Evolutionary conservation across 2,113 vertebrate genomes (phyloP).

Genomic region (Tauraco erythrolophus): DNA sequence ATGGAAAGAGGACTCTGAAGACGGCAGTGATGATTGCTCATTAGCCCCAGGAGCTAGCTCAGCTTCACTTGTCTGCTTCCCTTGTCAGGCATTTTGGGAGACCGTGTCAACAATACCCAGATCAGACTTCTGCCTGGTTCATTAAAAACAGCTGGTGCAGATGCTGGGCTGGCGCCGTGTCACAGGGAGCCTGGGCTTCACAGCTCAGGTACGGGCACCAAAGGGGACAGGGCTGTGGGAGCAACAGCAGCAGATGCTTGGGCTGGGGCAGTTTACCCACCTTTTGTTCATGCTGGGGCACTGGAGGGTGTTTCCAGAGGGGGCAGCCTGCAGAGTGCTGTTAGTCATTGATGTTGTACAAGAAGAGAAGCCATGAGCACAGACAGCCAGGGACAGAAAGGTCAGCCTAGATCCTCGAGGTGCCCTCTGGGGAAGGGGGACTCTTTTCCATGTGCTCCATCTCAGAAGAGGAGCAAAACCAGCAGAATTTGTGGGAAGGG

Average conservation of each 20-base stretch:
- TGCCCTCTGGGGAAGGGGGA: not conserved
- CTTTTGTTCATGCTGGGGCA: not conserved
- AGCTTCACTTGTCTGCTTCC: not conserved
- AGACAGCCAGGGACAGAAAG: not conserved
- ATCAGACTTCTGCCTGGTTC: not conserved
- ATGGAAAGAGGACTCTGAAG: not conserved
- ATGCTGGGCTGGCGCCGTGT: fast-evolving
- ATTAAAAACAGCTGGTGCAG: not conserved
- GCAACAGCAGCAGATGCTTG: not conserved
- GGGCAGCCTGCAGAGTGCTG: not conserved
- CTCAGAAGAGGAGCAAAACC: not conserved
- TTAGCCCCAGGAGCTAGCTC: not conserved
- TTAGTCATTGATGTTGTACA: fast-evolving
- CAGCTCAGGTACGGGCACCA: not conserved
- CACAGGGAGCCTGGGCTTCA: fast-evolving
- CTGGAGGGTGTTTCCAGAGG: not conserved
- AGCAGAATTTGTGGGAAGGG: not conserved
- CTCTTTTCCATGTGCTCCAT: not conserved
- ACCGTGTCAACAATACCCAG: not conserved
- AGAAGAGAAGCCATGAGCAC: not conserved
- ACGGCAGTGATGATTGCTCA: not conserved
- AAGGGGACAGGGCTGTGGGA: not conserved
- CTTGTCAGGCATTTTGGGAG: not conserved
- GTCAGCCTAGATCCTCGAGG: fast-evolving
- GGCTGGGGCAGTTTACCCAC: not conserved